Evolutionary conservation across 1,140 invertebrate genomes (phyloP).

Genomic region (Sarcophaga peregrina): DNA sequence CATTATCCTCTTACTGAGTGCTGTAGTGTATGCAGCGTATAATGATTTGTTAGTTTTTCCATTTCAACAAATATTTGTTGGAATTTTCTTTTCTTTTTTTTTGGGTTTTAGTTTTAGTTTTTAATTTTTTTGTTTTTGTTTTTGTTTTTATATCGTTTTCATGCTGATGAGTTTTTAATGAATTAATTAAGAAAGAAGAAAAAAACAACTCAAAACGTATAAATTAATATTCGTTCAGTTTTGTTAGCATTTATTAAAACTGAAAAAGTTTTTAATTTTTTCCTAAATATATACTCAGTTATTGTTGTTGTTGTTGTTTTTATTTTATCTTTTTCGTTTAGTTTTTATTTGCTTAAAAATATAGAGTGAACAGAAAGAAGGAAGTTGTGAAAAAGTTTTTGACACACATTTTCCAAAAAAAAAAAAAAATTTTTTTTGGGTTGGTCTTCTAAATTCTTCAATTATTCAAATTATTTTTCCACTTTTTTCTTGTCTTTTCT

Average conservation of each 20-base stretch:
- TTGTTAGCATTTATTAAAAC: no score
- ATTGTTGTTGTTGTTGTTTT: background rate
- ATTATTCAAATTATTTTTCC: no score
- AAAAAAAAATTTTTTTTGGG: background rate
- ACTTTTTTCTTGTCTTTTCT: no score
- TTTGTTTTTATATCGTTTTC: constrained; percentile 6
- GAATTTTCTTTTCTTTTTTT: background rate
- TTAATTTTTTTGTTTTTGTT: background rate
- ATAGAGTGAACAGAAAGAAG: no score
- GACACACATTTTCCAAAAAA: constrained; percentile 14
- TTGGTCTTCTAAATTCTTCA: background rate
- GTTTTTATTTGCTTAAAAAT: background rate
- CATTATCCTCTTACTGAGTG: no score
- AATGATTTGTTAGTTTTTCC: no score
- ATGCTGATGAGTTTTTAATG: constrained; percentile 33
- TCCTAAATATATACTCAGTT: background rate
- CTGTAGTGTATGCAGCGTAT: no score
- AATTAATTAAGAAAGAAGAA: constrained; percentile 23
- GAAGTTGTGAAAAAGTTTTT: background rate
- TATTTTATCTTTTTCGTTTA: background rate
- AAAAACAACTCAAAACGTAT: background rate
- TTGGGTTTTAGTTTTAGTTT: background rate
- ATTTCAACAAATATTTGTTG: background rate
- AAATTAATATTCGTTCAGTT: constrained; percentile 18
- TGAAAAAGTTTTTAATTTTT: no score